Evolutionary conservation across 92 coral and sea anemone species (phyloP).

Genomic region (Diadumene lineata): DNA sequence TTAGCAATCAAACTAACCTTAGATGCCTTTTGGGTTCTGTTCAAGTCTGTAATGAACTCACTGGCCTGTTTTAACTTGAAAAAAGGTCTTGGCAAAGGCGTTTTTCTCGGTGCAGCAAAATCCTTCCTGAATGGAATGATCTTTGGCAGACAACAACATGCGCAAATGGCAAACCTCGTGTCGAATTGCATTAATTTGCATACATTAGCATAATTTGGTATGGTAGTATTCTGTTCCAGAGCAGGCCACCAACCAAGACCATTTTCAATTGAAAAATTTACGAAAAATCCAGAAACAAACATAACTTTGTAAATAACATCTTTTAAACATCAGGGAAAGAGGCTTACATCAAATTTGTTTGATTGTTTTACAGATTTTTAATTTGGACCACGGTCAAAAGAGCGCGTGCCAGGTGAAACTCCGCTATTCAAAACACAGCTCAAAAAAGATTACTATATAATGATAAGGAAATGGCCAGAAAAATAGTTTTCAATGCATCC

Average conservation of each 20-base stretch:
- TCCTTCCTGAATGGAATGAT: conserved; percentile 35
- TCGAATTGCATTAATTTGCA: conserved; percentile 28
- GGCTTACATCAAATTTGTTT: not conserved
- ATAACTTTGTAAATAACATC: not conserved
- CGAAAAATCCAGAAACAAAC: too few relatives aligned
- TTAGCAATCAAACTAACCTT: not conserved
- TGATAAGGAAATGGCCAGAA: too few relatives aligned
- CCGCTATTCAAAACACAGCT: too few relatives aligned
- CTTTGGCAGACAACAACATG: conserved; percentile 34
- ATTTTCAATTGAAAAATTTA: not conserved
- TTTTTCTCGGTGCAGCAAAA: conserved; percentile 17
- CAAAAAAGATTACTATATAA: too few relatives aligned
- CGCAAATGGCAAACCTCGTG: conserved; percentile 43
- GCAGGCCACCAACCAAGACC: not conserved
- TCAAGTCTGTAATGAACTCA: not conserved
- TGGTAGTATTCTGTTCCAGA: conserved; percentile 2
- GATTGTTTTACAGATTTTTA: not conserved
- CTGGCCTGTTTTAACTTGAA: not conserved
- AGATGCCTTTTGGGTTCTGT: not conserved
- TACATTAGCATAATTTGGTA: conserved; percentile 10
- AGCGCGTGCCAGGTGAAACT: too few relatives aligned
- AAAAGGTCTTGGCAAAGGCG: not conserved
- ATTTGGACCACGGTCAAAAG: too few relatives aligned
- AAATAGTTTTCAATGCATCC: too few relatives aligned
- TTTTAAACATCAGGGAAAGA: not conserved